phyloP scores from a whole-genome alignment of 2,888 invertebrate genomes.

The Osmoderma eremita region DNA sequence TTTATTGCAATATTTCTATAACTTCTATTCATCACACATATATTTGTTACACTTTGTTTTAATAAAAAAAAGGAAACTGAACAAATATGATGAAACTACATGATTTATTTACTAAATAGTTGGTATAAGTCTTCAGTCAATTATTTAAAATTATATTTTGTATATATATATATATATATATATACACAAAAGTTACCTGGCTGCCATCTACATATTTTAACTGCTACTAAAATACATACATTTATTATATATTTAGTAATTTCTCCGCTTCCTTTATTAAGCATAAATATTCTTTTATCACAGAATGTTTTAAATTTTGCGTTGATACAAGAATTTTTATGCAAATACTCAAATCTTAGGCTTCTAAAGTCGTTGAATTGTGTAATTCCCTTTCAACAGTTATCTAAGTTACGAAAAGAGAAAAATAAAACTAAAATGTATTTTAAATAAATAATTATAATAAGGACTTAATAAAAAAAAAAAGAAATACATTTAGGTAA shows the following conservation, averaged over 20 bases:
- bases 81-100: no score
- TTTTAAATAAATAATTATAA: constrained; percentile 15
- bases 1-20: no score
- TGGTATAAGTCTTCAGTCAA: constrained; percentile 20
- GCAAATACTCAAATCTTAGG: not conserved
- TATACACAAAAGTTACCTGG: constrained; percentile 18
- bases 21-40: no score
- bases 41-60: no score
- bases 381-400: not conserved
- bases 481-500: constrained; percentile 15
- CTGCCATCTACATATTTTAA: constrained; percentile 11
- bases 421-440: not conserved
- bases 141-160: constrained; percentile 20
- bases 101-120: no score
- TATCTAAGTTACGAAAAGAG: not conserved
- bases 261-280: not conserved
- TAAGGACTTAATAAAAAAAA: constrained; percentile 20
- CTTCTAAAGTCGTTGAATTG: not conserved
- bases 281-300: constrained; percentile 39
- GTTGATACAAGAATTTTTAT: constrained; percentile 32
- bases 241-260: no score
- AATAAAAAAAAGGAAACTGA: no score
- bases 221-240: constrained; percentile 13
- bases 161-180: constrained; percentile 24
- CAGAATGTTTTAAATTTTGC: constrained; percentile 18